These are phyloP conservation scores for Eulemur rufifrons DNA, from an alignment of 2,113 vertebrate genomes.

Conservation along the genomic window DNA sequence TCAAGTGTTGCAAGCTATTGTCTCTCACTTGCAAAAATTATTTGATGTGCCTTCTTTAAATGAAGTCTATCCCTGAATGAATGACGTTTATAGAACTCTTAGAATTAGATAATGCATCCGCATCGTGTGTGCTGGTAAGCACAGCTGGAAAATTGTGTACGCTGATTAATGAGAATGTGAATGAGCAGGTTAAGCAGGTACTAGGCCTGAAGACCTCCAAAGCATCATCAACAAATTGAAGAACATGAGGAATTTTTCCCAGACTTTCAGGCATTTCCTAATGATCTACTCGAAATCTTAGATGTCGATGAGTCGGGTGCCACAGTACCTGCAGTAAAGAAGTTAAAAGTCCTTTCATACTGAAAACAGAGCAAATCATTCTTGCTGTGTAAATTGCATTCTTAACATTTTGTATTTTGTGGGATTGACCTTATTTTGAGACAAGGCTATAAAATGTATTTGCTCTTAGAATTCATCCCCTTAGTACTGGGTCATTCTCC, in stretches of 20 bases:
- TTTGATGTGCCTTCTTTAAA: slow-evolving; percentile 90
- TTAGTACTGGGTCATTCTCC: slow-evolving; percentile 7
- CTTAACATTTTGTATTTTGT: slow-evolving; percentile 57
- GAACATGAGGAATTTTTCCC: slow-evolving; percentile 93
- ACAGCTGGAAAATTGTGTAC: slow-evolving; percentile 86
- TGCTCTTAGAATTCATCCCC: slow-evolving; percentile 33
- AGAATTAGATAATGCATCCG: slow-evolving; percentile 86
- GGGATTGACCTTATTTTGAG: slow-evolving; percentile 39
- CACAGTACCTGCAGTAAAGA: slow-evolving; percentile 88
- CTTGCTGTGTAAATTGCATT: slow-evolving; percentile 75
- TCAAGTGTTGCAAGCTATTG: slow-evolving; percentile 86
- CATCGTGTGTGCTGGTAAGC: slow-evolving; percentile 87
- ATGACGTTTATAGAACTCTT: slow-evolving; percentile 92
- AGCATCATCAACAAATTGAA: slow-evolving; percentile 91
- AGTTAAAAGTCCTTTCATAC: slow-evolving; percentile 82
- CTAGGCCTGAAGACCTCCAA: slow-evolving; percentile 89
- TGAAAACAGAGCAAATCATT: slow-evolving; percentile 73
- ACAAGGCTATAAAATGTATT: slow-evolving; percentile 49
- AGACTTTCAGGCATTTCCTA: background rate
- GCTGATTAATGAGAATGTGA: slow-evolving; percentile 75
- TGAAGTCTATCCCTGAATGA: slow-evolving; percentile 93
- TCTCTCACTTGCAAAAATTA: slow-evolving; percentile 93
- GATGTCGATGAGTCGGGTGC: slow-evolving; percentile 88
- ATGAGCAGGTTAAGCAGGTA: slow-evolving; percentile 82
- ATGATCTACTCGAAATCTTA: slow-evolving; percentile 57